Evolutionary conservation across 2,113 vertebrate species (phyloP).

Genomic region (Ameiurus melas): DNA sequence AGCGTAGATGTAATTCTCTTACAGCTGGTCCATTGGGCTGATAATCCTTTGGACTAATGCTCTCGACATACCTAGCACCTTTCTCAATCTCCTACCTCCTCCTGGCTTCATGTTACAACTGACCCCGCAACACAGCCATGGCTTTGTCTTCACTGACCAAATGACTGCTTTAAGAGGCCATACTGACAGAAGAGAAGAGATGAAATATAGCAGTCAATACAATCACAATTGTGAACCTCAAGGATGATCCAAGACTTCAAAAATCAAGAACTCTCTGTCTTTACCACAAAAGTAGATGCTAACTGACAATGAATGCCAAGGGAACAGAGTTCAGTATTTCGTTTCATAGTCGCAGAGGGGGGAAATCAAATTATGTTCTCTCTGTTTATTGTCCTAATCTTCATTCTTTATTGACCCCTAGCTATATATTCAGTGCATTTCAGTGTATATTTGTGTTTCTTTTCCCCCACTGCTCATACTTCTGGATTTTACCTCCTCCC

Average conservation of each 20-base stretch:
- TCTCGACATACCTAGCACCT: constrained; percentile 52
- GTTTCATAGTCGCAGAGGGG: neutral
- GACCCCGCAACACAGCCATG: constrained; percentile 59
- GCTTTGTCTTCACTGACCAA: constrained; percentile 61
- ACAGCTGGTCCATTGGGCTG: constrained; percentile 74
- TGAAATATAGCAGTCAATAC: neutral
- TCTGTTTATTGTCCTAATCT: constrained; percentile 35
- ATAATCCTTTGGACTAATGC: constrained; percentile 77
- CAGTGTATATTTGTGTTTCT: constrained; percentile 54
- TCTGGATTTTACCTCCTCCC: constrained; percentile 61
- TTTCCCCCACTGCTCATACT: constrained; percentile 49
- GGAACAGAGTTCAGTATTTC: neutral
- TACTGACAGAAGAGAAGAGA: constrained; percentile 56
- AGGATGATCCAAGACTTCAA: constrained; percentile 8
- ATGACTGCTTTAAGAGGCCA: constrained; percentile 52
- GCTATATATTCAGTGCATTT: constrained; percentile 45
- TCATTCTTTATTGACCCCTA: constrained; percentile 1
- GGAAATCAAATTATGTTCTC: neutral
- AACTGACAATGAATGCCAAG: neutral
- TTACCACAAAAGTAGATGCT: neutral
- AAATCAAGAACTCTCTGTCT: neutral
- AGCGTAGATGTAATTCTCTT: constrained; percentile 77
- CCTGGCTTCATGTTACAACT: constrained; percentile 64
- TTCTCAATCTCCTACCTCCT: constrained; percentile 54
- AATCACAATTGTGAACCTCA: neutral